Evolutionary conservation across 2,113 vertebrate genomes (phyloP), one percentile per base, ranked within the genome.

Genomic region (Perca flavescens): DNA sequence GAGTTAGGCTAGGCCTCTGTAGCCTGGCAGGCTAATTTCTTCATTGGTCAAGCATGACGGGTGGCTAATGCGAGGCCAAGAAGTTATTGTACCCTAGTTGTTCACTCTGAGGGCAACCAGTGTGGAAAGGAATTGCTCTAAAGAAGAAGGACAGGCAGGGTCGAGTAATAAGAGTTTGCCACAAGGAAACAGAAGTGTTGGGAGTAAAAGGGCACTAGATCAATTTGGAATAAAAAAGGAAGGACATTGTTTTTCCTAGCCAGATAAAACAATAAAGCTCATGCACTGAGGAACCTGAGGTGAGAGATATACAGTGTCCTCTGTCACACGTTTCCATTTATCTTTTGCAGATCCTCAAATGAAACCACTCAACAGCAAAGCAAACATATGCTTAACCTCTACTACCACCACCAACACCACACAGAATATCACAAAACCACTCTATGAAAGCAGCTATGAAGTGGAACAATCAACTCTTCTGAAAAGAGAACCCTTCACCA

Each of bases 261-360:
- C 25, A 40, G n/a, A 49, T 34, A 58, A 72, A 69, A 82, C 11
- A 57, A 82, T 69, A 60, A 46, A 49, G 28, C 21, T 60, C 1
- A 14, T 50, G 31, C 63, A 47, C 34, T 63, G 36, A 53, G n/a
- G 64, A 78, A 70, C 50, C 36, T 28, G 17, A 80, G 49, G 21
- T 40, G 53, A 81, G n/a, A 21, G 61, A 34, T 11, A 34, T 11
- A 40, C 16, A 66, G 16, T 10, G 66, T 64, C 52, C 43, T 60
- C 17, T 50, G 63, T 85, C 77, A 75, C 53, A 65, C 13, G 4
- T 83, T 83, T 87, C 70, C 40, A 53, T 84, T 83, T 82, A 74
- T 86, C 78, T 85, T 43, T 71, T 63, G 75, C 63, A 84, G 69
- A 74, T 52, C 34, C 54, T 84, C 40, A 69, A 70, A 72, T 53